These are phyloP conservation scores for Melanotaenia pygmaea DNA, from an alignment of 2,797 vertebrate genomes.

Conservation along the genomic window DNA sequence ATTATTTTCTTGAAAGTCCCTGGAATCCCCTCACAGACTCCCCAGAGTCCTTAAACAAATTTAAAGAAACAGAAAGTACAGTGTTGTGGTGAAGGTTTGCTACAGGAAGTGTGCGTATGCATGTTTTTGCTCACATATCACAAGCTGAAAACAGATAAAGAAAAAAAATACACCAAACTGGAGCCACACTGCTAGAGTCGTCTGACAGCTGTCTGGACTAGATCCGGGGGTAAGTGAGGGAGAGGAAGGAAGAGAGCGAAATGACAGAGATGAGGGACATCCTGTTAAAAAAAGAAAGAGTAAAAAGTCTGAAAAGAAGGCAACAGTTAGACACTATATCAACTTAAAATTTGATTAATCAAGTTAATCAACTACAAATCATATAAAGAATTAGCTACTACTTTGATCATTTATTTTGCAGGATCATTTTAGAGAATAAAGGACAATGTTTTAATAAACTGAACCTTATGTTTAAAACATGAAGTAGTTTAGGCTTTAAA, in stretches of 20 bases:
- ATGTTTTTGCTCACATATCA: slow-evolving; percentile 12
- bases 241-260: slow-evolving; percentile 67
- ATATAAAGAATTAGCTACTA: neutral
- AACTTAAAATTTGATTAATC: too few relatives aligned
- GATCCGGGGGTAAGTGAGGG: slow-evolving; percentile 72
- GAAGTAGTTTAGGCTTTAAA: too few relatives aligned
- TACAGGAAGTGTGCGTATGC: slow-evolving; percentile 47
- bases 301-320: slow-evolving; percentile 26
- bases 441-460: too few relatives aligned
- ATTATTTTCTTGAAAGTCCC: slow-evolving; percentile 1
- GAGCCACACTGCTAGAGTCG: slow-evolving; percentile 59
- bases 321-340: neutral
- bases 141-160: slow-evolving; percentile 58
- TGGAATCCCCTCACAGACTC: neutral
- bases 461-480: too few relatives aligned
- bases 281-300: slow-evolving; percentile 52
- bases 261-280: slow-evolving; percentile 66
- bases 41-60: slow-evolving; percentile 22
- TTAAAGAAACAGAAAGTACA: slow-evolving; percentile 32
- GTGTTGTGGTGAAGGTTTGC: slow-evolving; percentile 22
- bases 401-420: neutral
- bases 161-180: slow-evolving; percentile 57
- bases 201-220: slow-evolving; percentile 78
- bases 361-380: neutral
- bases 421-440: neutral